phyloP scores from a whole-genome alignment of 2,888 invertebrate species.

The Caenorhabditis sp. region DNA sequence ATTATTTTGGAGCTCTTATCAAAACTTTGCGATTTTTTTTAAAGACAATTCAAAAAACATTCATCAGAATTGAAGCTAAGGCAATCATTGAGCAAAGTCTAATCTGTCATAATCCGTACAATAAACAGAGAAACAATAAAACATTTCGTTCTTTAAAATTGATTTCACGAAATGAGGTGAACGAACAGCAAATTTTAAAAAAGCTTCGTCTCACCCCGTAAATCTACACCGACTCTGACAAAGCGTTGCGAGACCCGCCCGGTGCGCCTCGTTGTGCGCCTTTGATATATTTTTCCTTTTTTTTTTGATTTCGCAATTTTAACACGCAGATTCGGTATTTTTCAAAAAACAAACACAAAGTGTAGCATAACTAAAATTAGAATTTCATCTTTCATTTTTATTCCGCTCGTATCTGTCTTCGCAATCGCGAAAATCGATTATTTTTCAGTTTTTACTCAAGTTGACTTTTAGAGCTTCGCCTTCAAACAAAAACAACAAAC shows the following conservation, averaged over 20 bases:
- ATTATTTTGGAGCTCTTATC: too few relatives aligned
- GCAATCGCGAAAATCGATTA: neutral
- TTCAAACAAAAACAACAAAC: slow-evolving; percentile 14
- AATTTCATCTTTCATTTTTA: too few relatives aligned
- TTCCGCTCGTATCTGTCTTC: neutral
- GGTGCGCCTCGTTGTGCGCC: slow-evolving; percentile 11
- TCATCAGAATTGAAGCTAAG: too few relatives aligned
- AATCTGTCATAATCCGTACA: too few relatives aligned
- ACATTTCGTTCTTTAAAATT: too few relatives aligned
- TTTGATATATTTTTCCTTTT: slow-evolving; percentile 3
- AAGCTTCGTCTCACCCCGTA: slow-evolving; percentile 20
- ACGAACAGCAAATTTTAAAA: neutral
- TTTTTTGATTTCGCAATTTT: slow-evolving; percentile 19
- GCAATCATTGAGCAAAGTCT: too few relatives aligned
- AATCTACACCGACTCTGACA: slow-evolving; percentile 18
- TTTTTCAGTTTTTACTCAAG: neutral
- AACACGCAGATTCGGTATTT: neutral
- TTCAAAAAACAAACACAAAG: too few relatives aligned
- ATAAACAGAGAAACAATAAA: neutral
- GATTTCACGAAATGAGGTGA: neutral
- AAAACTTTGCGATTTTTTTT: too few relatives aligned
- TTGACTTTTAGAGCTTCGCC: slow-evolving; percentile 5
- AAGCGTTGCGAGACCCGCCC: slow-evolving; percentile 38
- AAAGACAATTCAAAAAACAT: neutral
- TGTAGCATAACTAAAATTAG: too few relatives aligned